phyloP scores from a whole-genome alignment of 2,888 invertebrate genomes.

The Agonopterix heracliana region DNA sequence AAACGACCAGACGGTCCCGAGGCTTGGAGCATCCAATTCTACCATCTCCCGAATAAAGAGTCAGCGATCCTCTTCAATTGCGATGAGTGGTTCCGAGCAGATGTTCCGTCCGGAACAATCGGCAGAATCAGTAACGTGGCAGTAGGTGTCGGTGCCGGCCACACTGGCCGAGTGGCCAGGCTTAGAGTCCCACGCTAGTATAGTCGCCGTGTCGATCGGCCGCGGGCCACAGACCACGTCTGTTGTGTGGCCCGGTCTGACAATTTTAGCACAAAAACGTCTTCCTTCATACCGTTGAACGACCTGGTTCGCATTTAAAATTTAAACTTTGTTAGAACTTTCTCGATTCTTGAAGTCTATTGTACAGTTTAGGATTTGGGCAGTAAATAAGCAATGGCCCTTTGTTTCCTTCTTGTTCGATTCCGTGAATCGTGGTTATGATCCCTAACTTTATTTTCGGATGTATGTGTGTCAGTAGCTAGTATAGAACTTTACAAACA shows the following conservation, averaged over 20 bases:
- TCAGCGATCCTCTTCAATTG: slow-evolving; percentile 24
- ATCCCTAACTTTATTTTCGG: slow-evolving; percentile 72
- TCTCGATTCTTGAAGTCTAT: slow-evolving; percentile 67
- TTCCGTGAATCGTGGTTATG: slow-evolving; percentile 74
- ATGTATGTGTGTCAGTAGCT: slow-evolving; percentile 73
- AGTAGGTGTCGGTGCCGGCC: slow-evolving; percentile 37
- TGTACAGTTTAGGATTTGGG: slow-evolving; percentile 71
- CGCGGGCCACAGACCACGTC: slow-evolving; percentile 23
- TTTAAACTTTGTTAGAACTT: slow-evolving; percentile 67
- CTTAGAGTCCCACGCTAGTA: slow-evolving; percentile 47
- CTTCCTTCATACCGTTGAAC: slow-evolving; percentile 74
- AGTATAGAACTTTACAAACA: slow-evolving; percentile 76
- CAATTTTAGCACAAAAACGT: slow-evolving; percentile 72
- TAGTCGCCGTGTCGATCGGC: slow-evolving; percentile 48
- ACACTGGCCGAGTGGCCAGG: slow-evolving; percentile 18
- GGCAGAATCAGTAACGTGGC: slow-evolving; percentile 35
- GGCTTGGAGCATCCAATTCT: not conserved
- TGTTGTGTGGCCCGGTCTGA: slow-evolving; percentile 37
- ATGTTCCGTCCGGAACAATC: slow-evolving; percentile 29
- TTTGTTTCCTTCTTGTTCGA: slow-evolving; percentile 70
- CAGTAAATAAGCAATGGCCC: slow-evolving; percentile 59
- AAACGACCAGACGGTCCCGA: too few species aligned
- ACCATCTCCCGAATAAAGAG: slow-evolving; percentile 14
- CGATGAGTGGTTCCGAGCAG: slow-evolving; percentile 34
- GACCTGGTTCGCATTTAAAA: slow-evolving; percentile 67